Evolutionary conservation across 2,888 invertebrate species (phyloP), one percentile per base, ranked within the genome.

Genomic region (Orchesella flavescens): DNA sequence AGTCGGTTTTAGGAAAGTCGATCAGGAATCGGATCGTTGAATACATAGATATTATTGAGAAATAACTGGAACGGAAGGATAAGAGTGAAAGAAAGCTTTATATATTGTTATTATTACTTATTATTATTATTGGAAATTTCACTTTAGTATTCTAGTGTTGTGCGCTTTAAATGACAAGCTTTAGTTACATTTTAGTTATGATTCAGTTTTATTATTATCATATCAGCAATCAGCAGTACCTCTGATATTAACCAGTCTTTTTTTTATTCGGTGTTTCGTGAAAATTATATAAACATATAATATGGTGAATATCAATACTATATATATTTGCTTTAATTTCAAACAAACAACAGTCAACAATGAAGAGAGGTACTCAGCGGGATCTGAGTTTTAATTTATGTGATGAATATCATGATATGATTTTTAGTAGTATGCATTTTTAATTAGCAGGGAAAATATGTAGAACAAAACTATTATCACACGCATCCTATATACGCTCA

Each of bases 361-460:
- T 53, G 0, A 23, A 55, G 17, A 71, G 74, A 82, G 84, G 84
- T 78, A 78, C 84, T 84, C 84, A 84, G 84, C 84, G 78, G 84
- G 84, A 84, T 84, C 84, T 84, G 84, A 84, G 84, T 77, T 84
- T 73, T 63, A 80, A 68, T 80, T 80, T 69, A 49, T 66, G 43
- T 66, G 55, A 34, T 34, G 34, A 34, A 2, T 1, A 49, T 49
- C 65, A 65, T 44, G 44, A 43, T 79, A 19, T 76, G 17, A 15
- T 44, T 76, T 66, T 55, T 66, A 74, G 17, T 57, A 17, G 57
- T 13, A 57, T 17, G 17, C 17, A 57, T 57, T 57, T 57, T 55
- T 12, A 2, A 3, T 49, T 49, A 15, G 34, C 34, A 34, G 34
- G 34, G 49, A 15, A n/a, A 49, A 49, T 49, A 15, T 49, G 12